A percentile compares a stretch with the other conserved stretches of the same genome.
phyloP scores from a whole-genome alignment of 2,797 vertebrate genomes.

The Delichon dasypus region DNA sequence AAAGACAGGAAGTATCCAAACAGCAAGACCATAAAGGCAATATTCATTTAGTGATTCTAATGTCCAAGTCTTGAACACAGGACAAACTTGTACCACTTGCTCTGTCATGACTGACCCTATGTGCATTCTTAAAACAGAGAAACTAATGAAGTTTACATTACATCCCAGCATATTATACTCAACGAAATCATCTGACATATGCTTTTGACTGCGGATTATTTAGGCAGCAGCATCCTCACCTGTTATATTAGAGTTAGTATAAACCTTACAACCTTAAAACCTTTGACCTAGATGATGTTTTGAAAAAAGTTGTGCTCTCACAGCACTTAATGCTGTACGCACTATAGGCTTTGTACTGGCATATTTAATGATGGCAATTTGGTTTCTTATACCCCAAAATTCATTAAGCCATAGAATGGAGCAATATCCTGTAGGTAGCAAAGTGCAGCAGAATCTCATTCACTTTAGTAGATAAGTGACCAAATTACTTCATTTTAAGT shows the following conservation, averaged over 20 bases:
- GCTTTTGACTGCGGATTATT: background rate
- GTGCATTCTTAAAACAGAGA: background rate
- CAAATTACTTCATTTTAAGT: background rate
- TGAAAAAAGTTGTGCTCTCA: background rate
- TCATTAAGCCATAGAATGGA: background rate
- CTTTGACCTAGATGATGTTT: background rate
- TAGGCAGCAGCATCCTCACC: background rate
- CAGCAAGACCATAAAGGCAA: background rate
- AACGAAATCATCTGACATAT: background rate
- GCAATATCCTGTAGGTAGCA: background rate
- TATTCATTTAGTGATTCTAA: background rate
- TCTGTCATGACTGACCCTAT: background rate
- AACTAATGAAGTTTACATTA: background rate
- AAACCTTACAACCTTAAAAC: background rate
- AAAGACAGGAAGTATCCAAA: background rate
- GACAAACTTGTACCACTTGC: background rate
- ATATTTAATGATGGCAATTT: background rate
- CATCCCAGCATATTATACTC: background rate
- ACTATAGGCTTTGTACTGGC: background rate
- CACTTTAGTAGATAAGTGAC: background rate
- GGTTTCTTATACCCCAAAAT: background rate
- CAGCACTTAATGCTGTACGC: accelerated
- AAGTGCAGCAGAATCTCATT: background rate
- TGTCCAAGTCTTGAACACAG: background rate
- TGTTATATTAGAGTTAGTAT: background rate